These are phyloP conservation scores for Furnarius figulus DNA, from an alignment of 2,113 vertebrate species.

Conservation along the genomic window DNA sequence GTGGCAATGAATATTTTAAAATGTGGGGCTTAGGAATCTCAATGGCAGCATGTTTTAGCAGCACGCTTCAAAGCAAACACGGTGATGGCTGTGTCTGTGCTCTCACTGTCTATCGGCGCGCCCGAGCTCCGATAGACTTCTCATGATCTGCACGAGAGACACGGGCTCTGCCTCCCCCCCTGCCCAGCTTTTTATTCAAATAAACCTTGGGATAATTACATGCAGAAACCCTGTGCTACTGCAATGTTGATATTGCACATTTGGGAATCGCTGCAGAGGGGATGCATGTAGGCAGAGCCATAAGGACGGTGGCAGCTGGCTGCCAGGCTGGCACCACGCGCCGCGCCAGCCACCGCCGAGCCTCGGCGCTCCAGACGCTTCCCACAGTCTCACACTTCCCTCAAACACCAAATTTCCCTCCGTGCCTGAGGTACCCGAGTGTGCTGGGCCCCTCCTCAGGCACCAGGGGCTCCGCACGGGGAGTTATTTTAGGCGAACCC, in stretches of 20 bases:
- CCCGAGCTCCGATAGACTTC: constrained; percentile 44
- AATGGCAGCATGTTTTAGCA: constrained; percentile 50
- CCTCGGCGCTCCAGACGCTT: constrained; percentile 4
- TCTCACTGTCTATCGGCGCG: constrained; percentile 23
- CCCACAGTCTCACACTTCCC: constrained; percentile 58
- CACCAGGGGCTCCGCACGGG: rapidly evolving
- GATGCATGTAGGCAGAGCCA: constrained; percentile 61
- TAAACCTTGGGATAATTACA: constrained; percentile 50
- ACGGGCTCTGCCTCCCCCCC: neutral
- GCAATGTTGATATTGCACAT: constrained; percentile 62
- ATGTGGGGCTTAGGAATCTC: constrained; percentile 42
- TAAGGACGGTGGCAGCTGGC: constrained; percentile 54
- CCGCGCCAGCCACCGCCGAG: neutral
- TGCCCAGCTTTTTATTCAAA: constrained; percentile 34
- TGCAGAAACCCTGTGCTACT: constrained; percentile 43
- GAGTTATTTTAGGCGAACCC: neutral
- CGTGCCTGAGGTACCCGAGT: neutral
- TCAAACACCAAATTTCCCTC: neutral
- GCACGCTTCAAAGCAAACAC: constrained; percentile 35
- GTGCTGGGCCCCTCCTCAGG: neutral
- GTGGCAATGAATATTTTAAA: constrained; percentile 62
- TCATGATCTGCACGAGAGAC: constrained; percentile 11
- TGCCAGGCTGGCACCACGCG: constrained; percentile 45
- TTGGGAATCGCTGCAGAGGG: constrained; percentile 22
- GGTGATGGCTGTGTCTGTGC: constrained; percentile 20